phyloP scores from a whole-genome alignment of 2,113 vertebrate genomes.

The Sebastes fasciatus region DNA sequence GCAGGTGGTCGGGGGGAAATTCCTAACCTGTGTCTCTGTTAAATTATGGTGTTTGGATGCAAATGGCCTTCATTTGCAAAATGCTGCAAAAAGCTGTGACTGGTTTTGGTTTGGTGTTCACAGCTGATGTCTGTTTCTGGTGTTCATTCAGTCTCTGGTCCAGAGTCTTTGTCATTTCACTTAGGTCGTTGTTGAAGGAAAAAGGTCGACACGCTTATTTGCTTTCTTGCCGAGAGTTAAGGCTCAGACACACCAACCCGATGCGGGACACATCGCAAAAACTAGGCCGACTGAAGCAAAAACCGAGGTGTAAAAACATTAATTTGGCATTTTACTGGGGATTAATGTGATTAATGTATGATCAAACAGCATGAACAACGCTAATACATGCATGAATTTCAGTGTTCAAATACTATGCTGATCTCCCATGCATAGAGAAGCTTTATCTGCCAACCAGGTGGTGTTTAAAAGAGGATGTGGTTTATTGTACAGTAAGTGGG shows the following conservation, averaged over 20 bases:
- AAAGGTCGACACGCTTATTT: background rate
- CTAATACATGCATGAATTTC: background rate
- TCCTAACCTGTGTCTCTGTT: background rate
- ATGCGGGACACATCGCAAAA: too few relatives aligned
- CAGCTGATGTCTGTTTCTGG: background rate
- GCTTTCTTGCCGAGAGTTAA: too few relatives aligned
- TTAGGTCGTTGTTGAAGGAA: background rate
- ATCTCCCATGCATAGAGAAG: background rate
- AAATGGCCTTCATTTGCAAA: background rate
- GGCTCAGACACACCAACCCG: too few relatives aligned
- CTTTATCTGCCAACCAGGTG: background rate
- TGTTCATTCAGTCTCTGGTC: too few relatives aligned
- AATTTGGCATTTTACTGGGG: too few relatives aligned
- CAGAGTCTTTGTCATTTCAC: background rate
- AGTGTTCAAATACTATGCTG: background rate
- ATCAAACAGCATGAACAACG: background rate
- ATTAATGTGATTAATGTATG: background rate
- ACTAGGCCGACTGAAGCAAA: too few relatives aligned
- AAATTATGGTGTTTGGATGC: background rate
- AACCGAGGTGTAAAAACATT: background rate
- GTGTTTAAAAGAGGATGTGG: constrained; percentile 10
- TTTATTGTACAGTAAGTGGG: background rate
- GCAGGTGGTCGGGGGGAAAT: too few relatives aligned
- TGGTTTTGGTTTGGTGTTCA: background rate
- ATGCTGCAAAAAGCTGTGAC: too few relatives aligned